Evolutionary conservation across 1,140 invertebrate genomes (phyloP), one percentile per base, ranked within the genome.

Genomic region (Lasioglossum baleicum): DNA sequence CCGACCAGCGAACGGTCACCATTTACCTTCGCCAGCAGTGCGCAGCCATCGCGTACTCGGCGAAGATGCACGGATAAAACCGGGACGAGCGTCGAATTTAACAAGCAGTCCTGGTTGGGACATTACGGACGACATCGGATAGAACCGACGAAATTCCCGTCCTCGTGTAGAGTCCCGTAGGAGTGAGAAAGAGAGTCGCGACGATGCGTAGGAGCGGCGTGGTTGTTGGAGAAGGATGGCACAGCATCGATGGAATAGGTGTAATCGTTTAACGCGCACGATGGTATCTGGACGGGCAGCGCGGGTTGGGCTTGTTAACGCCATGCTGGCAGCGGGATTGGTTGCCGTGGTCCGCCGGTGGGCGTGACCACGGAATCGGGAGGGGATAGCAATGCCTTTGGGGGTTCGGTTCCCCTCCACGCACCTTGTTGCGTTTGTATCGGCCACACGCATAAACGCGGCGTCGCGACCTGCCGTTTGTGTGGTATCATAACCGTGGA

Each of bases 301-400:
- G 85, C 83, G 81, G 86, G 75, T 60, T 87, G 74, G 82, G 68
- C 74, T 76, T 81, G 84, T 77, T 88, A 86, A 88, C 91, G 92
- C 92, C 92, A 92, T 92, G 88, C 88, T 92, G 91, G 83, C 81
- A 77, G 42, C 20, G 20, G 68, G 86, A 92, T 92, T 92, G 91
- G 91, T 83, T 80, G 75, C 53, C 44, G 17, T n/a, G 68, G 60
- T 80, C 65, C 65, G 35, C 51, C 8, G 5, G 44, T 87, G 73
- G 91, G 90, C 84, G 89, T 87, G 87, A 80, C 69, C 61, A 48
- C 11, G 2, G 13, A 2, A 5, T 7, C 1, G 48, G 84, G 83
- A 86, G 80, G 90, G 89, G 83, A 78, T 64, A 10, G 65, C n/a
- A 15, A 7, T 4, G 17, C 53, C 56, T 65, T 35, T 26, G 53